Conservation (phyloP, 2,888 invertebrate species). For the Andrena flavipes region DNA sequence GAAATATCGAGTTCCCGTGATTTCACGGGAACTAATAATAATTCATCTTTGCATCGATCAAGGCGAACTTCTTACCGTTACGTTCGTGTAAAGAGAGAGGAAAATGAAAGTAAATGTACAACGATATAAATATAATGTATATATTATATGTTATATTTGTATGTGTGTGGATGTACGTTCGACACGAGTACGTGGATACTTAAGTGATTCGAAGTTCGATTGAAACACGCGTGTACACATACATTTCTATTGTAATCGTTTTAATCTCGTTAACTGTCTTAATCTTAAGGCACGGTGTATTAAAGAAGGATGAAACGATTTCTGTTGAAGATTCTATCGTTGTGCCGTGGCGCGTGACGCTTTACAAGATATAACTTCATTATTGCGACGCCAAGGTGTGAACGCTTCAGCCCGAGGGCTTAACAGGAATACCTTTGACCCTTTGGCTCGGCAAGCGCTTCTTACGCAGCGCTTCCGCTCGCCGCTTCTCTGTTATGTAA, state of each 20-base stretch:
- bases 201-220: conserved; percentile 44
- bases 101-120: not conserved
- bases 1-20: conserved; percentile 35
- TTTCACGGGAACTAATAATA: not conserved
- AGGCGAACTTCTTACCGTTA: conserved; percentile 1
- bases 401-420: conserved; percentile 36
- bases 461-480: conserved; percentile 32
- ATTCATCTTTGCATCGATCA: not conserved
- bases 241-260: conserved; percentile 32
- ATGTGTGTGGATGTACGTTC: conserved; percentile 28
- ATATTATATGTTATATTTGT: conserved; percentile 59
- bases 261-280: conserved; percentile 23
- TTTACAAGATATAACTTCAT: conserved; percentile 18
- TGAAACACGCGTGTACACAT: conserved; percentile 1
- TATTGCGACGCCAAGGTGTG: conserved; percentile 12
- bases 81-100: not conserved
- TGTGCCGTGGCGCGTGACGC: not conserved
- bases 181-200: conserved; percentile 25
- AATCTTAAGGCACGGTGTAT: conserved; percentile 25
- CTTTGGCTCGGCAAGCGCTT: conserved; percentile 11
- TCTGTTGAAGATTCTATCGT: not conserved
- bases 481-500: conserved; percentile 27
- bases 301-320: not conserved
- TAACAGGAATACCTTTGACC: conserved; percentile 30
- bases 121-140: conserved; percentile 50